Evolutionary conservation across 2,113 vertebrate genomes (phyloP), one percentile per base, ranked within the genome.

Genomic region (Australoheros scitulus): DNA sequence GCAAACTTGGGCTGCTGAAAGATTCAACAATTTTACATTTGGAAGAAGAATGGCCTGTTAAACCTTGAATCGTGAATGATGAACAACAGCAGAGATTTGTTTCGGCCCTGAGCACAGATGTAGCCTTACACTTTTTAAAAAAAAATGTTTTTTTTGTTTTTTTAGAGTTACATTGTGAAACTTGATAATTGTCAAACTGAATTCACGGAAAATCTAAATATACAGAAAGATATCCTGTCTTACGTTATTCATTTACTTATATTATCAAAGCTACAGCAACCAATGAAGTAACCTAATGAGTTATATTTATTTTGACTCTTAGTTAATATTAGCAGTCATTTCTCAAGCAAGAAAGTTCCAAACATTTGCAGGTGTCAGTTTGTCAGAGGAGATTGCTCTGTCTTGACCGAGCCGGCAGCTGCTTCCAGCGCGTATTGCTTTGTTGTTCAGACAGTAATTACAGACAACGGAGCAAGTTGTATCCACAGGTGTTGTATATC

Each of bases 401-500:
- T 85, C 38, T 61, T 76, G 80, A 83, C 79, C 29, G n/a, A 41
- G 59, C 70, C 11, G 14, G 26, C 63, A 59, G 77, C 29, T 7
- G 20, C 86, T 79, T 89, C 88, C 83, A 84, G 83, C 82, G 6
- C 77, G 85, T 78, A 79, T 88, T 87, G 75, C 86, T 91, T 90
- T 93, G 93, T 91, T 92, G 90, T 88, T 90, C 84, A 86, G 91
- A 88, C 86, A 87, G 83, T 93, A 92, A 94, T 95, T 92, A 92
- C 90, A 89, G 89, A 92, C 89, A 89, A 78, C 77, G 41, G 84
- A 61, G 82, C 75, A 26, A 92, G 91, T 91, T 93, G 91, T 89
- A 86, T 94, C 93, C 92, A 95, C 93, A 95, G 88, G 88, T 92
- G 88, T 77, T 92, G 91, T 93, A 85, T 92, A 93, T 92, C 88